Evolutionary conservation across 2,888 invertebrate genomes (phyloP), one percentile per base, ranked within the genome.

Genomic region (Lymantria dispar): DNA sequence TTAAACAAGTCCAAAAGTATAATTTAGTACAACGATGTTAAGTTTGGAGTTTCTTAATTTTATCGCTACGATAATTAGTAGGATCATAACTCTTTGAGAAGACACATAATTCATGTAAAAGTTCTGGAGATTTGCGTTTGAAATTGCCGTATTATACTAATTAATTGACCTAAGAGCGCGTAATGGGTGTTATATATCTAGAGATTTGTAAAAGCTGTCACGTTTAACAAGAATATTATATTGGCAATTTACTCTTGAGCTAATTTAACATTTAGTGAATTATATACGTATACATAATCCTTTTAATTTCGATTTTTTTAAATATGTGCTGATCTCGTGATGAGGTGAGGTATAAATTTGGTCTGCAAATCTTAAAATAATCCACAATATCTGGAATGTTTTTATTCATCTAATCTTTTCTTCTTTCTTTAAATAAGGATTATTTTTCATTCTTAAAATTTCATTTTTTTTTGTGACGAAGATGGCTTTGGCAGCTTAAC

Each of bases 71-170:
- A 85, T 87, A 86, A 90, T 87, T 77, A 81, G 76, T 71, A 80
- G 76, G 70, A 79, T 81, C 76, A 82, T 87, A 89, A 88, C 87
- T 88, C 86, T 84, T 84, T 82, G 79, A 80, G 83, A 85, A 85
- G 77, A 80, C 79, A 82, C 83, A 83, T 88, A 82, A 87, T 74
- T 91, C 88, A 89, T 85, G 82, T 72, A 74, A 68, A 84, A 83
- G 70, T 86, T 83, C 72, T 72, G 70, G 74, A 85, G 89, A 87
- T 88, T 89, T 84, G 83, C 76, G 80, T 83, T 81, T 76, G 76
- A 72, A 87, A 89, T 85, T 83, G 84, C 85, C 78, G 87, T 84
- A 88, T 90, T 90, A 89, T 84, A 87, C 83, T 84, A 89, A 90
- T 91, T 90, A 90, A 91, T 89, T 85, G 85, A 80, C 70, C 62